phyloP scores from a whole-genome alignment of 23 tunicate genomes.

The Phallusia fumigata region DNA sequence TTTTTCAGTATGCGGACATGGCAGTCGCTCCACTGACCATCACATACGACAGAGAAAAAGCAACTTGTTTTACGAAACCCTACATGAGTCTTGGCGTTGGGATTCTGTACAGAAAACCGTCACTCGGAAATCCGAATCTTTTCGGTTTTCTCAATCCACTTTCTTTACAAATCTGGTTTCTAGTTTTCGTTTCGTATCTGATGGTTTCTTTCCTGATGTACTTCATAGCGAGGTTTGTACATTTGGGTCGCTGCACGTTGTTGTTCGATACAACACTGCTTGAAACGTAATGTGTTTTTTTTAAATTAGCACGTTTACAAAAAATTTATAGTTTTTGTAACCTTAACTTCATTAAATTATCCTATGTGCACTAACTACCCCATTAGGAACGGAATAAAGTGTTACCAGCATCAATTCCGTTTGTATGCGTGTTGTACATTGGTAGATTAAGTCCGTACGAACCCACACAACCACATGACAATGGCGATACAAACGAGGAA shows the following conservation, averaged over 20 bases:
- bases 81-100: slow-evolving; percentile 82
- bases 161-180: slow-evolving; percentile 47
- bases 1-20: slow-evolving; percentile 45
- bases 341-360: too few species aligned
- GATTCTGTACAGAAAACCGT: slow-evolving; percentile 52
- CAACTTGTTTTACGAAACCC: slow-evolving; percentile 66
- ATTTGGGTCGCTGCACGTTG: background rate
- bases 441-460: slow-evolving; percentile 54
- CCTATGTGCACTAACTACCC: too few species aligned
- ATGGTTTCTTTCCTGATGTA: slow-evolving; percentile 49
- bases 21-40: slow-evolving; percentile 89
- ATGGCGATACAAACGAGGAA: slow-evolving; percentile 13
- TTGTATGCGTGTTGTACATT: background rate
- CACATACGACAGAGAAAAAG: slow-evolving; percentile 65
- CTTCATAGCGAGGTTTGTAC: slow-evolving; percentile 44
- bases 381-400: too few species aligned
- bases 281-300: background rate
- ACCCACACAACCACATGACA: slow-evolving; percentile 5
- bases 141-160: slow-evolving; percentile 54
- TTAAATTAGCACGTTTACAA: background rate
- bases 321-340: background rate
- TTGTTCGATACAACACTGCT: background rate
- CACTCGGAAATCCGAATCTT: slow-evolving; percentile 29
- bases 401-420: too few species aligned
- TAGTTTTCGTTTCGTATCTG: slow-evolving; percentile 35